These are phyloP conservation scores for Luperina testacea DNA, from an alignment of 2,888 invertebrate species.

Conservation along the genomic window DNA sequence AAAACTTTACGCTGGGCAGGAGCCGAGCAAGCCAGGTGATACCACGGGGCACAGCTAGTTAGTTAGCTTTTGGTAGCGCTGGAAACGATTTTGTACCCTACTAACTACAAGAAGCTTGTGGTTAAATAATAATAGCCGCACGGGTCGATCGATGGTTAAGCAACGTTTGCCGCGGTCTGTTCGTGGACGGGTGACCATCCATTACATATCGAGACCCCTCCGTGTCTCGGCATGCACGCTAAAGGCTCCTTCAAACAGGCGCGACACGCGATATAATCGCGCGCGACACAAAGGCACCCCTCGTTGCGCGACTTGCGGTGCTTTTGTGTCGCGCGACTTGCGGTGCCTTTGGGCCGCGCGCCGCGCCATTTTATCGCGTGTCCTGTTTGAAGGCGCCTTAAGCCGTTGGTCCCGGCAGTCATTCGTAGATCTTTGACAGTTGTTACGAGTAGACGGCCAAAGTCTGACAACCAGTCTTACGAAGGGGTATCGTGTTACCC, in stretches of 20 bases:
- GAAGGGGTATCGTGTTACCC: background rate
- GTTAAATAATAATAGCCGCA: too few relatives aligned
- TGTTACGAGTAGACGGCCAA: background rate
- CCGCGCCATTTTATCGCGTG: too few relatives aligned
- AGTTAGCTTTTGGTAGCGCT: background rate
- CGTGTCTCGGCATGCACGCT: background rate
- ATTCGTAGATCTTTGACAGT: background rate
- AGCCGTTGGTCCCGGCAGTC: background rate
- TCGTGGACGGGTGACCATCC: background rate
- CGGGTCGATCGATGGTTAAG: too few relatives aligned
- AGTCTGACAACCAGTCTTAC: background rate
- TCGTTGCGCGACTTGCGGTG: too few relatives aligned
- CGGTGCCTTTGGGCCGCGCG: too few relatives aligned
- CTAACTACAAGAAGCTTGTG: constrained; percentile 14
- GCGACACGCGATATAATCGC: too few relatives aligned
- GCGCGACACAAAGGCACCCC: too few relatives aligned
- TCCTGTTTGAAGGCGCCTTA: too few relatives aligned
- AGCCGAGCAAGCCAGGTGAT: background rate
- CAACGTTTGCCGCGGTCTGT: background rate
- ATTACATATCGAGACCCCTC: background rate
- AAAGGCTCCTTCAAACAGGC: too few relatives aligned
- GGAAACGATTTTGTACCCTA: background rate
- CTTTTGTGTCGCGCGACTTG: too few relatives aligned
- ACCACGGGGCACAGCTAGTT: background rate
- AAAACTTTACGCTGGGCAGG: background rate